Base-by-base conservation (phyloP, 2,797 vertebrate genomes). In the Anniella stebbinsi region DNA sequence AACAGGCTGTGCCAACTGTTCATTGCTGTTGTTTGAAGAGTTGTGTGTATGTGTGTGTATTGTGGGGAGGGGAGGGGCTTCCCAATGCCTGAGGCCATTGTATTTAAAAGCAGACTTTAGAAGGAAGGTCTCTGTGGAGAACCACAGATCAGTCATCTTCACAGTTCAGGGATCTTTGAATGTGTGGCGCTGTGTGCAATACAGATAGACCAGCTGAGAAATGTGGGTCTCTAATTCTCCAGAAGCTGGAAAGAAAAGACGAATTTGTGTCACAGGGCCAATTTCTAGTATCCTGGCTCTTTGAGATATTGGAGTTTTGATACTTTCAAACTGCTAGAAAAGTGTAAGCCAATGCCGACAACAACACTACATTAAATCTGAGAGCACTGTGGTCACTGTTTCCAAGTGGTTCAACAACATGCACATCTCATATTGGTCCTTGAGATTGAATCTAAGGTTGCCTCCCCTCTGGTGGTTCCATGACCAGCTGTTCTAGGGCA, bases 81-180 rank as follows among this genome's bases (percentile, higher is more conserved):
- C 51, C 23, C 25, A 11, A 36, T 33, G 41, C 33, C 57, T 6
- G 6, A 60, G 69, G 84, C 77, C 51, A 30, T 15, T 10, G 25
- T 63, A 33, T 51, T 87, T 11, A 75, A 69, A 60, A 60, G n/a
- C 36, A 76, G 15, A 28, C 84, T 28, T 54, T 91, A 87, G 67
- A 87, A 88, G 9, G 18, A 87, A 38, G 0, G 33, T 45, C 51
- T 41, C 25, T 5, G 4, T 0, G 36, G 6, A 90, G 54, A 92
- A 82, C 5, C 86, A 45, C 84, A 72, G 2, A 82, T 0, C 51
- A 45, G 21, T 90, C 25, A 78, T 87, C 48, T 33, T 60, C 69
- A 57, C 72, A 84, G 36, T 83, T 87, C 77, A 90, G 36, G 84
- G 54, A 23, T 63, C 70, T 82, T 82, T 87, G 78, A 21, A 25